These are phyloP conservation scores for Tipula helvola DNA, from an alignment of 2,888 invertebrate species.

Conservation along the genomic window DNA sequence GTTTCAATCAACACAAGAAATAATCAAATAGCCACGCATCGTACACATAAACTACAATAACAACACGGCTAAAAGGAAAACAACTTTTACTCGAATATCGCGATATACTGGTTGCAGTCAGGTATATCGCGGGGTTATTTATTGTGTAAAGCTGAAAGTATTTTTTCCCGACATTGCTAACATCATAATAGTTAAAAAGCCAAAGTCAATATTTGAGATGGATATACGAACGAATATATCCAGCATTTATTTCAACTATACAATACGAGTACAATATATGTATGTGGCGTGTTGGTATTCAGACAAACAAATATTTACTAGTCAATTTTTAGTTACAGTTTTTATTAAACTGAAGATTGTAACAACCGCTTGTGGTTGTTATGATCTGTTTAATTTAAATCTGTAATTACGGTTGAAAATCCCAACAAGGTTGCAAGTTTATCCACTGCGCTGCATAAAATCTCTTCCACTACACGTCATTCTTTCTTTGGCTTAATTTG, in stretches of 20 bases:
- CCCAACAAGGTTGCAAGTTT: too few species aligned
- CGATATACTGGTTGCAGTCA: neutral
- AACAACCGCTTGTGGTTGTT: too few species aligned
- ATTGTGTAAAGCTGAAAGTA: neutral
- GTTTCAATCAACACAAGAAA: neutral
- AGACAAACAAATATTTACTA: neutral
- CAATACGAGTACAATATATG: neutral
- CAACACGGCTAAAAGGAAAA: neutral
- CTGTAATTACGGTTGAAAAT: too few species aligned
- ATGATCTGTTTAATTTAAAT: too few species aligned
- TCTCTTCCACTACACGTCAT: too few species aligned
- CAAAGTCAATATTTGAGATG: neutral
- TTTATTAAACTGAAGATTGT: too few species aligned
- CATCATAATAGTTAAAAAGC: neutral
- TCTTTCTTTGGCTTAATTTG: too few species aligned
- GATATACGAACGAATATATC: neutral
- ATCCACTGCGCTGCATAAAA: too few species aligned
- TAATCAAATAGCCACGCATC: neutral
- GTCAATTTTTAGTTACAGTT: too few species aligned
- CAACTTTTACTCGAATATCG: neutral
- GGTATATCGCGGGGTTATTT: neutral
- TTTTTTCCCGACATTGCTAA: neutral
- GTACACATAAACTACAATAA: neutral
- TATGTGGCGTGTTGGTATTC: neutral
- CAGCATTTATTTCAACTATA: neutral